These are phyloP conservation scores for Pseudolaguvia tuberculata DNA, from an alignment of 2,113 vertebrate genomes.

Conservation along the genomic window DNA sequence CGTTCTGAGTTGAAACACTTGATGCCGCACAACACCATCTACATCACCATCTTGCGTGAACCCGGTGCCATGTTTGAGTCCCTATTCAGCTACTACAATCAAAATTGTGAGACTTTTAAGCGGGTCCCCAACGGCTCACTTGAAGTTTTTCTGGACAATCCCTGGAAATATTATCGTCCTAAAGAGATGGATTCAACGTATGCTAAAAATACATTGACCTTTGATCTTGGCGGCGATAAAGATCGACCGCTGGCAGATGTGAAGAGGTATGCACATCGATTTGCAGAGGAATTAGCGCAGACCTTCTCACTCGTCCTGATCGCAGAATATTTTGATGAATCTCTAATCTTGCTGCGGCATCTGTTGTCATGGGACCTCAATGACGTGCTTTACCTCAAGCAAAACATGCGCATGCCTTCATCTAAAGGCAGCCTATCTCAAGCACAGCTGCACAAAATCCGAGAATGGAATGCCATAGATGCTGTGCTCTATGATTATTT, in stretches of 20 bases:
- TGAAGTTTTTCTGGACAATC: conserved; percentile 72
- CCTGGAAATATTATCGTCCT: conserved; percentile 73
- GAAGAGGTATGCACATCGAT: conserved; percentile 61
- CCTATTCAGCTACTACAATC: conserved; percentile 80
- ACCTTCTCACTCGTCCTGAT: conserved; percentile 84
- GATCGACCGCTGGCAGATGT: conserved; percentile 63
- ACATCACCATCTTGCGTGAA: conserved; percentile 80
- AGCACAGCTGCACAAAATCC: conserved; percentile 61
- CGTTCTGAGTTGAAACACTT: conserved; percentile 65
- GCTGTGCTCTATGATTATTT: conserved; percentile 76
- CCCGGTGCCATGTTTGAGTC: conserved; percentile 84
- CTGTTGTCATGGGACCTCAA: conserved; percentile 81
- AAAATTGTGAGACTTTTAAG: conserved; percentile 75
- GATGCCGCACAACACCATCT: conserved; percentile 77
- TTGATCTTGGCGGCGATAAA: conserved; percentile 78
- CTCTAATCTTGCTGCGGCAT: conserved; percentile 76
- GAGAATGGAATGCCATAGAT: conserved; percentile 78
- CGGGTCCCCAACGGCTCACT: conserved; percentile 77
- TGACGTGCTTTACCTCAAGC: conserved; percentile 78
- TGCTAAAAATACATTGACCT: conserved; percentile 77
- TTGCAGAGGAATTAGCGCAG: conserved; percentile 70
- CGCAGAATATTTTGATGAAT: conserved; percentile 83
- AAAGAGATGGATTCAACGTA: conserved; percentile 77
- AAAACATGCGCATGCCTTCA: conserved; percentile 74
- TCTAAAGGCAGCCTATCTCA: conserved; percentile 70